Conservation (phyloP, 64 coral and sea anemone genomes). For the Montipora sp. region DNA sequence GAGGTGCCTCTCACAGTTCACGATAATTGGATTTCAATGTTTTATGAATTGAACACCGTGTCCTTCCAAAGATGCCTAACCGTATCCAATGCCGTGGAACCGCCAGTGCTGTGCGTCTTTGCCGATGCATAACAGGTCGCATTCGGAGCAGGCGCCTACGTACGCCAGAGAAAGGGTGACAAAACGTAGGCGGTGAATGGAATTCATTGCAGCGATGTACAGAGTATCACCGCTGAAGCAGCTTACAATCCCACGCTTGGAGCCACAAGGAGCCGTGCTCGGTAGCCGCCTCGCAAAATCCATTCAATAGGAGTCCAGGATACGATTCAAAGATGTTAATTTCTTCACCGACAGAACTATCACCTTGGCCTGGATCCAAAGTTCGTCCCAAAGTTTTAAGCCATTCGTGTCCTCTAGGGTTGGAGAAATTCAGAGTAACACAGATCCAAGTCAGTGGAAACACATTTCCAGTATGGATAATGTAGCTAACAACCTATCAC, state of each 20-base stretch:
- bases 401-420: conserved; percentile 49
- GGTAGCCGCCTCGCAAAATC: conserved; percentile 7
- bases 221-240: conserved; percentile 64
- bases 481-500: conserved; percentile 42
- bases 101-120: conserved; percentile 51
- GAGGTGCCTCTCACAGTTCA: neutral
- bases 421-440: conserved; percentile 53
- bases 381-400: conserved; percentile 41
- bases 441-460: conserved; percentile 60
- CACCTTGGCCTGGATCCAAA: conserved; percentile 38
- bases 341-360: conserved; percentile 67
- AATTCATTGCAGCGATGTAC: conserved; percentile 59
- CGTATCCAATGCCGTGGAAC: conserved; percentile 4
- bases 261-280: conserved; percentile 54
- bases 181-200: conserved; percentile 6
- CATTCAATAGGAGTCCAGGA: neutral
- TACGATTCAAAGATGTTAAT: conserved; percentile 33
- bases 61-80: conserved; percentile 49
- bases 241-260: conserved; percentile 60
- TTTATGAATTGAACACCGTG: conserved; percentile 32
- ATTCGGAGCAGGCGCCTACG: conserved; percentile 52
- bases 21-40: conserved; percentile 36
- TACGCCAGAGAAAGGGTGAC: conserved; percentile 11
- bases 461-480: conserved; percentile 40
- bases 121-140: conserved; percentile 42